phyloP scores from a whole-genome alignment of 2,113 vertebrate genomes.

The Atlantisia rogersi region DNA sequence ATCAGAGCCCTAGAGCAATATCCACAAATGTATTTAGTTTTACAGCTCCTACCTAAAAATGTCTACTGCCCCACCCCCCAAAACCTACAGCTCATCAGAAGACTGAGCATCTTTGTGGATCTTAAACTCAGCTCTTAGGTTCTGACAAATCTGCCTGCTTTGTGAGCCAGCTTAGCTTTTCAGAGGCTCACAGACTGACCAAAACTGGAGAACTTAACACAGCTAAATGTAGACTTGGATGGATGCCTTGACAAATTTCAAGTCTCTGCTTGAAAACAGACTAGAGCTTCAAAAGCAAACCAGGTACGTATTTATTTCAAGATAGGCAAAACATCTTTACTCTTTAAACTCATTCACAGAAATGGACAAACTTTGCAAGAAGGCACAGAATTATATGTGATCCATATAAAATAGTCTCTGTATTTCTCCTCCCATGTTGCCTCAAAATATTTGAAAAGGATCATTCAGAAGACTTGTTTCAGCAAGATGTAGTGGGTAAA shows the following conservation, averaged over 20 bases:
- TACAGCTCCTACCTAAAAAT: background rate
- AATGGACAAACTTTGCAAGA: background rate
- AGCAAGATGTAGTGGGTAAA: background rate
- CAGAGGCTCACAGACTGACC: background rate
- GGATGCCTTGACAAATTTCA: conserved; percentile 4
- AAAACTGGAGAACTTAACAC: conserved; percentile 5
- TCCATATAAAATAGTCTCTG: background rate
- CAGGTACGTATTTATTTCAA: conserved; percentile 1
- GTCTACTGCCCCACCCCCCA: background rate
- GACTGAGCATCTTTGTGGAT: background rate
- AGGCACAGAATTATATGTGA: background rate
- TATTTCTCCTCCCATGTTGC: background rate
- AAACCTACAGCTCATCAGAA: background rate
- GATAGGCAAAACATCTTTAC: background rate
- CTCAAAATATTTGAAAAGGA: background rate
- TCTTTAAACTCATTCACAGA: background rate
- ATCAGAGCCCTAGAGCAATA: background rate
- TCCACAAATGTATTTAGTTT: rapidly evolving
- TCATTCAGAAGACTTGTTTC: background rate
- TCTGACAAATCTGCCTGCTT: background rate
- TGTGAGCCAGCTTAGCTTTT: background rate
- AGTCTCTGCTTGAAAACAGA: conserved; percentile 28
- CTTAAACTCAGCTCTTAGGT: background rate
- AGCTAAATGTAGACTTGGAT: background rate
- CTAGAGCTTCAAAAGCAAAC: conserved; percentile 1